phyloP scores from a whole-genome alignment of 2,113 vertebrate genomes.

The Podarcis muralis region DNA sequence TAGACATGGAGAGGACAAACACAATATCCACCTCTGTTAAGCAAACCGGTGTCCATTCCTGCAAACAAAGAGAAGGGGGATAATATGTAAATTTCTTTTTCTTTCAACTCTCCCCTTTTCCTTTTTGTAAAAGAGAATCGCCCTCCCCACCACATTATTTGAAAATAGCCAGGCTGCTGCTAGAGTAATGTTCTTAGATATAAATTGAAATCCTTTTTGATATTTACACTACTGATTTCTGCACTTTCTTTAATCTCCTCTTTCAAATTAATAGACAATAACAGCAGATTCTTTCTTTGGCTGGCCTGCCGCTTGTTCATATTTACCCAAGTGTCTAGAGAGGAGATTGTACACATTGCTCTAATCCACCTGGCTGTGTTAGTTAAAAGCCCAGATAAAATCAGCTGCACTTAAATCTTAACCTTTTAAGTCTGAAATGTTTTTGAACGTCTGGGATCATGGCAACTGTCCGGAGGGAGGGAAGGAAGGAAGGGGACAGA shows the following conservation, averaged over 20 bases:
- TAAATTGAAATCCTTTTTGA: slow-evolving; percentile 85
- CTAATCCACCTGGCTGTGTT: slow-evolving; percentile 90
- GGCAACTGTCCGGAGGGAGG: slow-evolving; percentile 68
- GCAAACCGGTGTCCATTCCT: slow-evolving; percentile 63
- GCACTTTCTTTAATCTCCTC: slow-evolving; percentile 88
- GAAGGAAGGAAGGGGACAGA: slow-evolving; percentile 51
- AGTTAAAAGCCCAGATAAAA: slow-evolving; percentile 88
- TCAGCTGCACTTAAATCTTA: slow-evolving; percentile 89
- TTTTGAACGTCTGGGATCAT: slow-evolving; percentile 82
- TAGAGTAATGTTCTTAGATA: slow-evolving; percentile 79
- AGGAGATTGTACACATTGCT: slow-evolving; percentile 87
- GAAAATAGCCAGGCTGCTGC: slow-evolving; percentile 69
- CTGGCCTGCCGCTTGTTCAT: slow-evolving; percentile 81
- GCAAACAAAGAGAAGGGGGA: slow-evolving; percentile 76
- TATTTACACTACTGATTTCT: slow-evolving; percentile 90
- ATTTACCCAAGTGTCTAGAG: slow-evolving; percentile 90
- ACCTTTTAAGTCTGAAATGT: slow-evolving; percentile 87
- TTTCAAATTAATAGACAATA: slow-evolving; percentile 95
- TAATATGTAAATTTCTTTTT: slow-evolving; percentile 67
- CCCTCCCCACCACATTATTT: slow-evolving; percentile 57
- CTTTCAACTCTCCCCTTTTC: background rate
- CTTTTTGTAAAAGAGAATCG: slow-evolving; percentile 33
- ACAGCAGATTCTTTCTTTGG: slow-evolving; percentile 85
- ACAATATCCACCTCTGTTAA: slow-evolving; percentile 59
- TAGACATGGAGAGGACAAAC: slow-evolving; percentile 33